Conservation (phyloP, 2,797 vertebrate species). For the Artibeus lituratus region DNA sequence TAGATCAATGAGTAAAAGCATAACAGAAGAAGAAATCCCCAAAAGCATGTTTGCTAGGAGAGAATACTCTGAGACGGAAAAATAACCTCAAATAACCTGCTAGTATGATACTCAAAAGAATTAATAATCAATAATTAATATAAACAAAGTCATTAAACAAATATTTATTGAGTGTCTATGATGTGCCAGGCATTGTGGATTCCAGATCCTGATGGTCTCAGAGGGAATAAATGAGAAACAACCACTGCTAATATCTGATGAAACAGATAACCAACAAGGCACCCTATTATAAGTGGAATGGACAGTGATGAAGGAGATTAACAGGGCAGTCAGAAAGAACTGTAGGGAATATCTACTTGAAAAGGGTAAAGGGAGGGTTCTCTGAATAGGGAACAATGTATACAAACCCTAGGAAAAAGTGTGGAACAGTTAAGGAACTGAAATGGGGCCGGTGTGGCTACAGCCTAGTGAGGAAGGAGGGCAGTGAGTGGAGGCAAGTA, state of each 20-base stretch:
- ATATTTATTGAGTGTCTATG: background rate
- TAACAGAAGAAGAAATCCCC: background rate
- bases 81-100: background rate
- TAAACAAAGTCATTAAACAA: background rate
- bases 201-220: background rate
- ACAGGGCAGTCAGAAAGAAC: background rate
- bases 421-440: background rate
- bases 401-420: background rate
- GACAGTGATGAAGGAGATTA: background rate
- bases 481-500: background rate
- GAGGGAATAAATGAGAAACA: background rate
- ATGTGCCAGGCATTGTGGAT: background rate
- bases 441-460: background rate
- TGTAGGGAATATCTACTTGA: background rate
- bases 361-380: background rate
- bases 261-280: background rate
- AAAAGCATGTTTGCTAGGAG: background rate
- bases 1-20: background rate
- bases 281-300: background rate
- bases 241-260: background rate
- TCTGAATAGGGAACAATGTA: background rate
- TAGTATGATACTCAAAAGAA: background rate
- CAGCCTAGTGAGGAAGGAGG: background rate
- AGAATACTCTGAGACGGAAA: background rate
- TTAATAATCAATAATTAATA: background rate